Conservation (phyloP, 1,140 invertebrate genomes). For the Drosophila cardini region DNA sequence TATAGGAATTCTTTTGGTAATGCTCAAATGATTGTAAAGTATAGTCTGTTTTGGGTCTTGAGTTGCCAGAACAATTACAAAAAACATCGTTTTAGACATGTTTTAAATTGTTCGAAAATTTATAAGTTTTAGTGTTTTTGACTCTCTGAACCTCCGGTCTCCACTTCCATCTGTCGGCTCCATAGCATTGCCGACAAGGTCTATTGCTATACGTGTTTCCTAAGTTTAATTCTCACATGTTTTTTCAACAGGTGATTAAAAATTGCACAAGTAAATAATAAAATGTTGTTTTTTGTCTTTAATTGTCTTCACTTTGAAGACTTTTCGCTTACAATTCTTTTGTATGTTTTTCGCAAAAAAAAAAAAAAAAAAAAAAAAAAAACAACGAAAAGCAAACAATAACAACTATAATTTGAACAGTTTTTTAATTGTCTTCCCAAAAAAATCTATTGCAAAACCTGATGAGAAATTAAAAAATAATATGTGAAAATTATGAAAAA, state of each 20-base stretch:
- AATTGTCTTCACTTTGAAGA: slow-evolving; percentile 39
- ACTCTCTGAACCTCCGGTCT: neutral
- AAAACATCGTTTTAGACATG: no score
- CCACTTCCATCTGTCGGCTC: neutral
- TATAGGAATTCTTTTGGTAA: slow-evolving; percentile 13
- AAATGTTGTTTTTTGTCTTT: slow-evolving; percentile 57
- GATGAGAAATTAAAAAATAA: slow-evolving; percentile 51
- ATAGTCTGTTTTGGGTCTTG: neutral
- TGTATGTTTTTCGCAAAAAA: slow-evolving; percentile 41
- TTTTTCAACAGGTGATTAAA: slow-evolving; percentile 53
- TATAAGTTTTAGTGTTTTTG: neutral
- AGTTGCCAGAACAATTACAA: no score
- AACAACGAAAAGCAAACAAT: slow-evolving; percentile 11
- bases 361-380: slow-evolving; percentile 6
- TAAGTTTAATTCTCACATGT: slow-evolving; percentile 47
- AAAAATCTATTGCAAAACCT: slow-evolving; percentile 60
- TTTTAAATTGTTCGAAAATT: no score
- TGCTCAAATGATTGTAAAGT: slow-evolving; percentile 2
- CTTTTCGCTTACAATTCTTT: slow-evolving; percentile 70
- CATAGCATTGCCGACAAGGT: slow-evolving; percentile 26
- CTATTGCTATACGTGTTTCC: slow-evolving; percentile 19
- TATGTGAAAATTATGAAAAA: slow-evolving; percentile 57
- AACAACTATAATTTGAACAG: slow-evolving; percentile 53
- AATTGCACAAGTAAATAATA: slow-evolving; percentile 62
- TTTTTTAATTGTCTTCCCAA: slow-evolving; percentile 73